Percentiles rank a stretch among this genome's conserved stretches.
Evolutionary conservation across 2,113 vertebrate genomes (phyloP).

Genomic region (Mus spicilegus): DNA sequence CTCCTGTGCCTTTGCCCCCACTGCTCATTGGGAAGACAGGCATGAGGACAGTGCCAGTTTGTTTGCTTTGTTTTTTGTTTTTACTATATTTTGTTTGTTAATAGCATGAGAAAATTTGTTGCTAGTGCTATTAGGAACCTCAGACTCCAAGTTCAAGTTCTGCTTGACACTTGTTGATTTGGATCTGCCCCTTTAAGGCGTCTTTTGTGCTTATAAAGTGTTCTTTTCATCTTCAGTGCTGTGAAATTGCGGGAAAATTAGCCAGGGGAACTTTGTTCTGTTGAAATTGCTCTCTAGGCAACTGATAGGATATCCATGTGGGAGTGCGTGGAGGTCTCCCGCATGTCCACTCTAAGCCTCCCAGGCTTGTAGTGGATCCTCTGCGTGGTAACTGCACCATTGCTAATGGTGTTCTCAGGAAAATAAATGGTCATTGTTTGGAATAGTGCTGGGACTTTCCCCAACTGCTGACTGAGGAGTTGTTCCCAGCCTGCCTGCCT

Average conservation of each 20-base stretch:
- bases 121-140: background rate
- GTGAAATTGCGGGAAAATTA: background rate
- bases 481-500: conserved; percentile 41
- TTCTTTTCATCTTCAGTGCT: background rate
- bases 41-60: background rate
- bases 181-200: background rate
- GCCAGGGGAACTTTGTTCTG: background rate
- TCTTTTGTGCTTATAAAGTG: background rate
- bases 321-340: background rate
- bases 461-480: background rate
- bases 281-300: background rate
- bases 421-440: conserved; percentile 4
- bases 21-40: background rate
- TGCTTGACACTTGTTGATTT: background rate
- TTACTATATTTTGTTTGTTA: background rate
- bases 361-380: background rate
- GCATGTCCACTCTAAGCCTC: background rate
- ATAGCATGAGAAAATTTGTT: background rate
- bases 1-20: background rate
- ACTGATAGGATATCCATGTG: background rate
- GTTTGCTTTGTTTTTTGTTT: background rate
- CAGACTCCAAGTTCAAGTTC: conserved; percentile 27
- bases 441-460: background rate
- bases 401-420: background rate
- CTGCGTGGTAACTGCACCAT: background rate